Conservation (phyloP, 2,797 vertebrate genomes). For the Chromis chromis region DNA sequence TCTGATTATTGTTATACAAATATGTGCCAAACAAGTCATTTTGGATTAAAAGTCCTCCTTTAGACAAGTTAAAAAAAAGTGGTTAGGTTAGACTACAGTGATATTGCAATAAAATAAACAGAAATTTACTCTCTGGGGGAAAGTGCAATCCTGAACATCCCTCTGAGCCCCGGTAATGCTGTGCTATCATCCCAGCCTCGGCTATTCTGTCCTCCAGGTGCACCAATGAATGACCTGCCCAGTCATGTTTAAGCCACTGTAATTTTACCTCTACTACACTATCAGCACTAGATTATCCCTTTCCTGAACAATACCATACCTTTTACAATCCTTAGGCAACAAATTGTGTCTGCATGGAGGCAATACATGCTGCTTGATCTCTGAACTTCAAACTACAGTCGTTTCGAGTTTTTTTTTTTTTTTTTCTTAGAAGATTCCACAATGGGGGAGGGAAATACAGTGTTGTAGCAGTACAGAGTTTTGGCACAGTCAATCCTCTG, state of each 20-base stretch:
- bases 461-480: neutral
- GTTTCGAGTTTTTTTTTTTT: conserved; percentile 2
- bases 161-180: conserved; percentile 65
- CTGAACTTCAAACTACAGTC: conserved; percentile 57
- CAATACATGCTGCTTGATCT: conserved; percentile 67
- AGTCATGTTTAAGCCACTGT: conserved; percentile 73
- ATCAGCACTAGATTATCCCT: conserved; percentile 75
- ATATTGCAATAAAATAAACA: conserved; percentile 60
- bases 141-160: conserved; percentile 56
- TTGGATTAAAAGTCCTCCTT: neutral
- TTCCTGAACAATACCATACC: conserved; percentile 58
- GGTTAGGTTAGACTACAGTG: conserved; percentile 26
- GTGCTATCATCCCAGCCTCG: conserved; percentile 70
- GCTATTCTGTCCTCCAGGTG: conserved; percentile 64
- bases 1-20: neutral
- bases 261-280: conserved; percentile 71
- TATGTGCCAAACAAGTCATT: too few relatives aligned
- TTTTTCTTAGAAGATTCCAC: neutral
- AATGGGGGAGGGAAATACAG: conserved; percentile 5
- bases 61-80: conserved; percentile 27
- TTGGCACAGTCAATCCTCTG: neutral
- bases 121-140: conserved; percentile 46
- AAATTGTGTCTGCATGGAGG: conserved; percentile 65
- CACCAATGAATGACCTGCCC: conserved; percentile 70
- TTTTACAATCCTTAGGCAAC: conserved; percentile 61